Evolutionary conservation across 2,113 vertebrate genomes (phyloP), one percentile per base, ranked within the genome.

Genomic region (Salvelinus namaycush): DNA sequence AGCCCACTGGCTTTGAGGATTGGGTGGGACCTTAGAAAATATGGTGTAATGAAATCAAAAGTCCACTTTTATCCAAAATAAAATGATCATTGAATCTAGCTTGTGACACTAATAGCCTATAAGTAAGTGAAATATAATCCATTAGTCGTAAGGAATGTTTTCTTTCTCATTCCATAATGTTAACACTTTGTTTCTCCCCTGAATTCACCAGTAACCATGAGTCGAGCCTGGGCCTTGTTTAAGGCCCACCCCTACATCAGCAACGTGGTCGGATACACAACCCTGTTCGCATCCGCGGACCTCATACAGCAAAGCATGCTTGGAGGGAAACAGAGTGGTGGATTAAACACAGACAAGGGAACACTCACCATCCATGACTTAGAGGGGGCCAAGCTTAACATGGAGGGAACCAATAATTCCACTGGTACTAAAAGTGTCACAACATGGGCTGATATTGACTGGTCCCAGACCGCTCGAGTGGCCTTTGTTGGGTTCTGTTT

Each of bases 231-330:
- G 91, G 82, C 84, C 77, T 70, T 82, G 66, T 91, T 94, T 68
- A 92, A 86, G 79, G 86, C 92, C 49, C 89, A 90, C 20, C 93
- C 95, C 0, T 95, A 94, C 90, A 60, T 94, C 74, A 82, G 87
- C 16, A 94, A 94, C 66, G 84, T 95, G 27, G 81, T 90, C 26
- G 91, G 94, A 57, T 95, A 95, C 87, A 94, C 94, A 3, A 44
- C 88, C 0, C 87, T 95, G 69, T 95, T 94, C 2, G 92, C 93
- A 39, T 92, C 92, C 0, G 95, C 95, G 18, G 95, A 95, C 86
- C 79, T 94, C 27, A 92, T 95, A 62, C 94, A 95, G 79, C 94
- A 95, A 82, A 86, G 86, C 3, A 57, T 93, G 74, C 79, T 93
- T 76, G 82, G 86, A 12, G 70, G 72, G 27, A 79, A 78, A 71